Evolutionary conservation across 2,113 vertebrate genomes (phyloP), one percentile per base, ranked within the genome.

Genomic region (Ciconia stormi): DNA sequence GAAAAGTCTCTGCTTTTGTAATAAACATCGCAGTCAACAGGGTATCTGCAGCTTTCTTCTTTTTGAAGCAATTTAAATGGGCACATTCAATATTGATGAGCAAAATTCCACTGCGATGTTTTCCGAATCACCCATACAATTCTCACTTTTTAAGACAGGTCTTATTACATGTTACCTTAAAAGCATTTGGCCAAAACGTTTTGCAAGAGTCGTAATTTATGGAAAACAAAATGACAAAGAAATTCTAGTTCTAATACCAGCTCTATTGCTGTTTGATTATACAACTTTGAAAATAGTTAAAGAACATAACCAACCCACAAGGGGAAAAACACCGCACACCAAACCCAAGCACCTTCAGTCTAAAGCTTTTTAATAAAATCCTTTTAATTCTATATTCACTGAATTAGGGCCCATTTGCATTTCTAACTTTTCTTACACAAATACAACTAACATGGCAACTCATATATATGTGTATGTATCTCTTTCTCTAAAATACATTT

Each of bases 381-480:
- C 2, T 87, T 87, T 86, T 20, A 53, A 53, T 38, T 53, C 22
- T 72, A 4, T 49, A 70, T 23, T 82, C 16, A 52, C 7, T 47
- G 44, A 76, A 63, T 32, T 29, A 72, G 32, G 26, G 29, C 1
- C n/a, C 4, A 49, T 18, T 79, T 58, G 32, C 6, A 71, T 58
- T 63, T 71, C 18, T 71, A 73, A 87, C 27, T 78, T 85, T 67
- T 76, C 76, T 76, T 50, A 82, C 10, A 32, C 15, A 63, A 71
- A 30, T 40, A 58, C 17, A 70, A 52, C 14, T 61, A 86, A 58
- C 1, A 2, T 34, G 46, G 22, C 27, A 90, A 80, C 11, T 55
- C 5, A 5, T 7, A 30, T 4, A 13, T 7, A 30, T 1, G 6
- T 9, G 3, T 47, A 8, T 49, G 4, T 25, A 9, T n/a, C 17